Evolutionary conservation across 2,797 vertebrate species (phyloP), one percentile per base, ranked within the genome.

Genomic region (Rachycentron canadum): DNA sequence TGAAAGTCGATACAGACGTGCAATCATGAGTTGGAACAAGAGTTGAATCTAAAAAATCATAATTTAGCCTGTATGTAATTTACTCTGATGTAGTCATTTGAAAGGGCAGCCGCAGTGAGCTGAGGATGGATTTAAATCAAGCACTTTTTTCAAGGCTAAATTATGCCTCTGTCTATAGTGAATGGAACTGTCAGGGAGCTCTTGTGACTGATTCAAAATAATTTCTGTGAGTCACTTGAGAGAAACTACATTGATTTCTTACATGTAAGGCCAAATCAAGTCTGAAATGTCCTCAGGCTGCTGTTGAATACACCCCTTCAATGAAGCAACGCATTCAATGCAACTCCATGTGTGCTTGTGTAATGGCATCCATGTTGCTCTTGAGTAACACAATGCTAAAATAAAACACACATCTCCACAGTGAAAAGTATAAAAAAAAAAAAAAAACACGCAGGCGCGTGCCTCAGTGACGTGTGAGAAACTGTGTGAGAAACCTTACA

Each of bases 21-120:
- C 47, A 70, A 57, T 84, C 52, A 38, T 30, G 12, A 14, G 16
- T 34, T 23, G 25, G 28, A 68, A 14, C 21, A 57, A 28, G 32
- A 36, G n/a, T 56, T 69, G 21, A 28, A 59, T 38, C 16, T 8
- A 43, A 59, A 58, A 40, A 53, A 21, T 52, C 47, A 26, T 21
- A 64, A 23, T 76, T 64, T 28, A 34, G 7, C 26, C 17, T 49
- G 12, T 5, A 28, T 60, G 56, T n/a, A 25, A 64, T 73, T 41
- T 30, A 30, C 32, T 50, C 14, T 69, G 40, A 23, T 26, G 40
- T 3, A 38, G 25, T 60, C n/a, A 21, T 61, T 56, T 55, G 30
- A 36, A 40, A 41, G 53, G 26, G 40, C 34, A 41, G 62, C 17
- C 28, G 50, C 2, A 0, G 4, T 60, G 25, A 52, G 26, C 10